Evolutionary conservation across 2,888 invertebrate genomes (phyloP).

Genomic region (Drosophila engyochracea): DNA sequence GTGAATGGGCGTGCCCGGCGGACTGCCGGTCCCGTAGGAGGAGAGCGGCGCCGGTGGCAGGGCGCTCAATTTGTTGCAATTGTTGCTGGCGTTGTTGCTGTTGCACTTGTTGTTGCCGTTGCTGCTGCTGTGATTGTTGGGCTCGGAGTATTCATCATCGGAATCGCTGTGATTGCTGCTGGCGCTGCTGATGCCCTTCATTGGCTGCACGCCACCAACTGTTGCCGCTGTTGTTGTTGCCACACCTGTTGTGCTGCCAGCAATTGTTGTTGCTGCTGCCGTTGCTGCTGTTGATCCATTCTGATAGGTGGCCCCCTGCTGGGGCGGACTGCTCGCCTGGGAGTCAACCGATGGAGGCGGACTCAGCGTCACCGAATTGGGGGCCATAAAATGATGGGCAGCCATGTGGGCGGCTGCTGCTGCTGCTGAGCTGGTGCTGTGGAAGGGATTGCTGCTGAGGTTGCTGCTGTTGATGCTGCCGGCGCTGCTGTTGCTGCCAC

Average conservation of each 20-base stretch:
- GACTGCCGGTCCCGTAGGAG: constrained; percentile 85
- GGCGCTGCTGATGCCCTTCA: constrained; percentile 86
- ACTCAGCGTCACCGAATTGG: constrained; percentile 95
- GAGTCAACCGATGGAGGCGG: constrained; percentile 96
- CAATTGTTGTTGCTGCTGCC: constrained; percentile 20
- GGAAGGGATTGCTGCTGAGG: constrained; percentile 76
- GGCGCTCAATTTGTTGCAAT: constrained; percentile 32
- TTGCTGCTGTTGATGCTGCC: constrained; percentile 85
- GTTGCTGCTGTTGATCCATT: constrained; percentile 62
- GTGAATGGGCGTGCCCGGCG: constrained; percentile 88
- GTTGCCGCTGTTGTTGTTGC: constrained; percentile 67
- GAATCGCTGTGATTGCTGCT: constrained; percentile 93
- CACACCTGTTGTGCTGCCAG: constrained; percentile 30
- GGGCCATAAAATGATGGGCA: constrained; percentile 90
- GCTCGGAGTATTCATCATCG: constrained; percentile 89
- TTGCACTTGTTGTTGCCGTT: constrained; percentile 29
- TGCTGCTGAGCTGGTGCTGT: constrained; percentile 10
- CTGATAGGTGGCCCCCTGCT: constrained; percentile 87
- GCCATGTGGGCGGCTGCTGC: constrained; percentile 85
- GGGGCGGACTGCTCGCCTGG: constrained; percentile 94
- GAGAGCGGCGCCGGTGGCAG: constrained; percentile 81
- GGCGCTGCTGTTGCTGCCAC: constrained; percentile 83
- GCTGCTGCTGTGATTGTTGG: constrained; percentile 34
- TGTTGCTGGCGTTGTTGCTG: constrained; percentile 33
- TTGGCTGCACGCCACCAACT: constrained; percentile 75